These are phyloP conservation scores for Brachymystax lenok DNA, from an alignment of 2,797 vertebrate species.

Conservation along the genomic window DNA sequence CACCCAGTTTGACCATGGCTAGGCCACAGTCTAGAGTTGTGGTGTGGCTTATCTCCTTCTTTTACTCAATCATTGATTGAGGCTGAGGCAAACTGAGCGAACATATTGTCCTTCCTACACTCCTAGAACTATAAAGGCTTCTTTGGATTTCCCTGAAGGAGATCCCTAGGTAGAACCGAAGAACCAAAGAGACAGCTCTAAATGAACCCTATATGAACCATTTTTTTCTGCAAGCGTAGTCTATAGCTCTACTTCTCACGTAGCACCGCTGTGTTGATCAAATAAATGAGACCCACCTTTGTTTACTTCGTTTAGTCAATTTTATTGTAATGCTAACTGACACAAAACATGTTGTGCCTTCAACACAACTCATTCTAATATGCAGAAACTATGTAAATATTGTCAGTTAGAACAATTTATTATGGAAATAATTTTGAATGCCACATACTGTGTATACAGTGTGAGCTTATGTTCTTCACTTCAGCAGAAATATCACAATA, in stretches of 20 bases:
- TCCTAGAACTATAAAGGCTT: no score
- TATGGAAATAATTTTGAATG: slow-evolving; percentile 56
- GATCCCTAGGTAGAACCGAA: no score
- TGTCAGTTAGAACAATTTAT: slow-evolving; percentile 56
- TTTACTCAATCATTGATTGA: no score
- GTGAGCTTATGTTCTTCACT: slow-evolving; percentile 25
- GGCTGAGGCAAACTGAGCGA: no score
- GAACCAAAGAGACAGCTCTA: no score
- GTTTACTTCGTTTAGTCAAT: background rate
- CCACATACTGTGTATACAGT: slow-evolving; percentile 31
- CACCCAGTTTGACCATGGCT: no score
- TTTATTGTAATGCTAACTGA: slow-evolving; percentile 20
- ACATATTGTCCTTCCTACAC: no score
- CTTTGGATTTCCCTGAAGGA: no score
- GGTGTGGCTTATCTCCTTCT: no score
- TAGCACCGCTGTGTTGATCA: background rate
- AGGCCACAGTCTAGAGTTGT: no score
- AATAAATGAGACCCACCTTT: background rate
- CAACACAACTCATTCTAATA: slow-evolving; percentile 58
- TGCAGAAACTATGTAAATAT: slow-evolving; percentile 53
- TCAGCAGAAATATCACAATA: slow-evolving; percentile 15
- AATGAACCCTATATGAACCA: no score
- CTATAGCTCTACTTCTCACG: background rate
- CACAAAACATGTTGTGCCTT: slow-evolving; percentile 48
- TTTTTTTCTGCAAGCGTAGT: background rate